Evolutionary conservation across 2,888 invertebrate species (phyloP).

Genomic region (Netelia inedita): DNA sequence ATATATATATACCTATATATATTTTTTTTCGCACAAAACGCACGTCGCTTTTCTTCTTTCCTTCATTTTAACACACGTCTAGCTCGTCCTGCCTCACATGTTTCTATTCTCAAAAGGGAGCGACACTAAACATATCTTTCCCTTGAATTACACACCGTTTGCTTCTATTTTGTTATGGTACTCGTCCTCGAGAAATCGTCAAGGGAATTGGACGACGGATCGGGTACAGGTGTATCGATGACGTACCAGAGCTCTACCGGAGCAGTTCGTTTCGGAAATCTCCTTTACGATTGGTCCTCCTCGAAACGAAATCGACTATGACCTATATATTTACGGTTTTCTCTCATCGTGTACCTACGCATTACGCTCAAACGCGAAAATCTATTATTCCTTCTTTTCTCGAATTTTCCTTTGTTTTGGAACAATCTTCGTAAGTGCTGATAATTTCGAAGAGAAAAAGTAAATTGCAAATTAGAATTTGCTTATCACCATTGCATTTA

Average conservation of each 20-base stretch:
- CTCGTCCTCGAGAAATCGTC: conserved; percentile 6
- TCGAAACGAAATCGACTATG: not conserved
- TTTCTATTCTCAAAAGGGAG: not conserved
- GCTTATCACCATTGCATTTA: no score
- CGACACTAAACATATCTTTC: conserved; percentile 10
- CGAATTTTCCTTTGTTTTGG: no score
- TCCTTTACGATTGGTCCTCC: not conserved
- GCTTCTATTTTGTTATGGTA: conserved; percentile 11
- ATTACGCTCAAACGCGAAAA: no score
- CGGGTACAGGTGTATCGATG: conserved; percentile 37
- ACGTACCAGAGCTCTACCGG: not conserved
- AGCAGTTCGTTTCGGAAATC: not conserved
- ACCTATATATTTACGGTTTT: no score
- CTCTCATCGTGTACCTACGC: no score
- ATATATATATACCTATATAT: not conserved
- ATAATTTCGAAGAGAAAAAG: no score
- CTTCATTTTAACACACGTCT: conserved; percentile 34
- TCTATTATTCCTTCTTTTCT: no score
- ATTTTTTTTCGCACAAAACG: conserved; percentile 10
- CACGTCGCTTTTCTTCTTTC: conserved; percentile 14
- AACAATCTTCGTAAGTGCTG: no score
- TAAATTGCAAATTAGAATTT: no score
- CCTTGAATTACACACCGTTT: not conserved
- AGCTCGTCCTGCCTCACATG: conserved; percentile 10
- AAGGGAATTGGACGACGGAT: conserved; percentile 41